Evolutionary conservation across 1,140 invertebrate genomes (phyloP).

Genomic region (Pseudomyrmex concolor): DNA sequence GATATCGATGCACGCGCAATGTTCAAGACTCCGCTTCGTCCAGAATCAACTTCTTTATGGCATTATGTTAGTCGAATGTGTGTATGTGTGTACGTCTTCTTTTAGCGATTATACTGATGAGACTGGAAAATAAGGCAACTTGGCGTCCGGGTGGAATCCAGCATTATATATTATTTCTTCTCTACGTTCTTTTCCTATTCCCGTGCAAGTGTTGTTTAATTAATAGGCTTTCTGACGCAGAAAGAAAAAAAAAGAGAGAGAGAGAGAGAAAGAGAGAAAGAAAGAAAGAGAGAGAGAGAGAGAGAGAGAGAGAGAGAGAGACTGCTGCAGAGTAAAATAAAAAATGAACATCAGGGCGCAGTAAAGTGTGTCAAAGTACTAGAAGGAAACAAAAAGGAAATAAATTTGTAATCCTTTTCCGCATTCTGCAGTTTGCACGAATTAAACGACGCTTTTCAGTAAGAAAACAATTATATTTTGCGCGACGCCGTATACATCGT

Average conservation of each 20-base stretch:
- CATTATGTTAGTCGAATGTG: neutral
- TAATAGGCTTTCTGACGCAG: slow-evolving; percentile 6
- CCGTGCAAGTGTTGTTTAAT: slow-evolving; percentile 19
- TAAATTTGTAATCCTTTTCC: neutral
- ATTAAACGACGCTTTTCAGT: slow-evolving; percentile 12
- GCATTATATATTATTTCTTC: neutral
- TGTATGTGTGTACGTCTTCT: slow-evolving; percentile 5
- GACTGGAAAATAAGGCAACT: neutral
- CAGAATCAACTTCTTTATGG: too few relatives aligned
- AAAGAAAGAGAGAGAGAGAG: neutral
- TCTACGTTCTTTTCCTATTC: neutral
- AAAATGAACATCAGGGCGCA: neutral
- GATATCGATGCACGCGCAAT: too few relatives aligned
- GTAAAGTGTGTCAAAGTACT: slow-evolving; percentile 30
- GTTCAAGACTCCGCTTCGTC: too few relatives aligned
- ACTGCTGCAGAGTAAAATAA: neutral
- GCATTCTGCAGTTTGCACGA: slow-evolving; percentile 9
- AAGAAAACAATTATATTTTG: neutral
- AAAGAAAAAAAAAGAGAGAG: neutral
- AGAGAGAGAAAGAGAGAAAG: neutral
- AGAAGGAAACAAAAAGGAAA: neutral
- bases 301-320: neutral
- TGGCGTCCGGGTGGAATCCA: neutral
- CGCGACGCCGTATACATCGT: neutral
- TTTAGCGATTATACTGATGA: neutral